These are phyloP conservation scores for Hippocampus guttulatus DNA, from an alignment of 2,113 vertebrate genomes.

Conservation along the genomic window DNA sequence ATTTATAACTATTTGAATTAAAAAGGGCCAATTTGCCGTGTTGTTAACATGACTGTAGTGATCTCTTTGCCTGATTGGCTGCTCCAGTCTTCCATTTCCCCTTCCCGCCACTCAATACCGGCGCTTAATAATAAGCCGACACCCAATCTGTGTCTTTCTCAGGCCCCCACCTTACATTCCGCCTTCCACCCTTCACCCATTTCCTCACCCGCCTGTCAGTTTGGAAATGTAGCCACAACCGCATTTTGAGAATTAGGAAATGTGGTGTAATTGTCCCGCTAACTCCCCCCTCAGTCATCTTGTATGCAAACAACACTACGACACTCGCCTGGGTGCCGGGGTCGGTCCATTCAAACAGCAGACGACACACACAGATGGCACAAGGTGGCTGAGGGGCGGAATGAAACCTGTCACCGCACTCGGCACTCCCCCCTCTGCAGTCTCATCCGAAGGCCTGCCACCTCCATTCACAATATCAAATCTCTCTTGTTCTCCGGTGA, in stretches of 20 bases:
- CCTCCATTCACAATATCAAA: no score
- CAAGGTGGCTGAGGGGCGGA: constrained; percentile 43
- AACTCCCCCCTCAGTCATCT: constrained; percentile 23
- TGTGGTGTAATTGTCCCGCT: constrained; percentile 38
- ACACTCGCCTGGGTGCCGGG: constrained; percentile 28
- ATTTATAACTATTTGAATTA: background rate
- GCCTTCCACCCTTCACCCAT: background rate
- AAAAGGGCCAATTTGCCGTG: background rate
- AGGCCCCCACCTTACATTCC: background rate
- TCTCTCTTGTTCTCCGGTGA: no score
- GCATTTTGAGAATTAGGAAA: constrained; percentile 39
- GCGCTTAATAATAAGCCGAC: constrained; percentile 19
- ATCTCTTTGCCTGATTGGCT: no score
- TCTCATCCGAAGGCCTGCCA: no score
- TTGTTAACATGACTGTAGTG: no score
- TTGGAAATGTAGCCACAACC: background rate
- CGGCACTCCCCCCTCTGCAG: constrained; percentile 28
- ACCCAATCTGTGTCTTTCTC: constrained; percentile 12
- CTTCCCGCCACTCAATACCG: constrained; percentile 55
- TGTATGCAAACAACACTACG: constrained; percentile 21
- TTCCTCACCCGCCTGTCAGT: background rate
- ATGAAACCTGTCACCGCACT: constrained; percentile 63
- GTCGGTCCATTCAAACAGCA: constrained; percentile 44
- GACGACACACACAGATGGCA: constrained; percentile 34
- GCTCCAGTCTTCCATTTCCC: constrained; percentile 39